A percentile compares a stretch with the other conserved stretches of the same genome.
These are phyloP conservation scores for Eurypyga helias DNA, from an alignment of 2,113 vertebrate species.

Conservation along the genomic window DNA sequence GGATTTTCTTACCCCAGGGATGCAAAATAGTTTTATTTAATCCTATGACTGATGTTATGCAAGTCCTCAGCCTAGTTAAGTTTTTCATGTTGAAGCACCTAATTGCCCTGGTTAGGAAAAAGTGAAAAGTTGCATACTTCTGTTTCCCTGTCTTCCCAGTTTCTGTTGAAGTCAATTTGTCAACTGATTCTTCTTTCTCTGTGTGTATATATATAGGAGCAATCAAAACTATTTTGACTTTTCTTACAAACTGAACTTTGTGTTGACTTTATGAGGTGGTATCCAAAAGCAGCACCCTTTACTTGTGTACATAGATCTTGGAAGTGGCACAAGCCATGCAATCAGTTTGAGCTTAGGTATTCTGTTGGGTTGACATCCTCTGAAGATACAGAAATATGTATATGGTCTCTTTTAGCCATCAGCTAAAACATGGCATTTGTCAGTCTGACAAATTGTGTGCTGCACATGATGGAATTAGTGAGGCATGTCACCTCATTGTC, in stretches of 20 bases:
- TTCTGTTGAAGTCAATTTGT: background rate
- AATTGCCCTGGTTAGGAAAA: background rate
- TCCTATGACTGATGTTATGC: background rate
- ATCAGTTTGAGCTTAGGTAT: background rate
- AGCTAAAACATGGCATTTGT: background rate
- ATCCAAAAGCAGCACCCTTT: background rate
- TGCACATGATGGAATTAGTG: background rate
- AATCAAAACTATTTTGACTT: background rate
- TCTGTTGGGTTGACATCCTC: background rate
- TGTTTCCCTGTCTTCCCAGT: background rate
- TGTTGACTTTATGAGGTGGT: background rate
- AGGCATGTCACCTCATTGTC: background rate
- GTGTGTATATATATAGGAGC: background rate
- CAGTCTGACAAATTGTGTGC: background rate
- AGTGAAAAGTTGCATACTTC: background rate
- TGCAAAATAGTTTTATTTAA: background rate
- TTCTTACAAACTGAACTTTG: background rate
- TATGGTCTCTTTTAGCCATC: background rate
- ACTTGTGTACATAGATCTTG: background rate
- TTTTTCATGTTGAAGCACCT: background rate
- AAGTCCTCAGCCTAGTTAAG: background rate
- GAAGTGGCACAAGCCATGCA: background rate
- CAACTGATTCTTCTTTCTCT: background rate
- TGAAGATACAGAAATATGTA: background rate
- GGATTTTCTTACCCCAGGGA: background rate